Conservation (phyloP, 2,113 vertebrate species). For the Sceloporus undulatus region DNA sequence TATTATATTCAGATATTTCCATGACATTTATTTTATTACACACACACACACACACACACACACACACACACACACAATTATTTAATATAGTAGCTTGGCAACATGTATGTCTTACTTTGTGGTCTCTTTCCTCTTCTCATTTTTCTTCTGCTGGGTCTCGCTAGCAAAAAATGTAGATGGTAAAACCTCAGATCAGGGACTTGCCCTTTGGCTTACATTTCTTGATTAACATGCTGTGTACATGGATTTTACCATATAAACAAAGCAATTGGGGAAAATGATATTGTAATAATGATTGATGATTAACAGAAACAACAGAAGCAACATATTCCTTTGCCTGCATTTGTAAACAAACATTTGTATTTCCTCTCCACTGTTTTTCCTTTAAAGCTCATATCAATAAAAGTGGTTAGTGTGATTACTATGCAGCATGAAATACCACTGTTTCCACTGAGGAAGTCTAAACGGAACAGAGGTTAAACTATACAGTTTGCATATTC, state of each 20-base stretch:
- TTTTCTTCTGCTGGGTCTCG: background rate
- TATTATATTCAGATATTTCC: constrained; percentile 33
- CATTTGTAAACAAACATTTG: background rate
- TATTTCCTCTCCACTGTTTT: background rate
- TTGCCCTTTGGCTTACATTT: background rate
- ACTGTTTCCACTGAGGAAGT: background rate
- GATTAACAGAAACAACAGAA: background rate
- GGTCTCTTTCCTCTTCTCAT: background rate
- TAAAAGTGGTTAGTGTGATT: background rate
- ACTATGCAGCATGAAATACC: background rate
- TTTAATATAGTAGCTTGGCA: background rate
- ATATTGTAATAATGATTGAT: background rate
- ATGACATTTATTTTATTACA: constrained; percentile 2
- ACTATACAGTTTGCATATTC: background rate
- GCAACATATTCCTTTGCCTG: background rate
- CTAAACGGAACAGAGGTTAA: background rate
- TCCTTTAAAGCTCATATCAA: background rate
- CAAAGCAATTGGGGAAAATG: background rate
- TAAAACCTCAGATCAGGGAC: background rate
- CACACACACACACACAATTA: no score
- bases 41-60: no score
- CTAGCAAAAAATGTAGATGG: background rate
- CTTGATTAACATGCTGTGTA: background rate
- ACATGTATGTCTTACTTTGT: background rate
- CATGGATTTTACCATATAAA: background rate